Evolutionary conservation across 1,140 invertebrate genomes (phyloP), one percentile per base, ranked within the genome.

Genomic region (Mercenaria mercenaria): DNA sequence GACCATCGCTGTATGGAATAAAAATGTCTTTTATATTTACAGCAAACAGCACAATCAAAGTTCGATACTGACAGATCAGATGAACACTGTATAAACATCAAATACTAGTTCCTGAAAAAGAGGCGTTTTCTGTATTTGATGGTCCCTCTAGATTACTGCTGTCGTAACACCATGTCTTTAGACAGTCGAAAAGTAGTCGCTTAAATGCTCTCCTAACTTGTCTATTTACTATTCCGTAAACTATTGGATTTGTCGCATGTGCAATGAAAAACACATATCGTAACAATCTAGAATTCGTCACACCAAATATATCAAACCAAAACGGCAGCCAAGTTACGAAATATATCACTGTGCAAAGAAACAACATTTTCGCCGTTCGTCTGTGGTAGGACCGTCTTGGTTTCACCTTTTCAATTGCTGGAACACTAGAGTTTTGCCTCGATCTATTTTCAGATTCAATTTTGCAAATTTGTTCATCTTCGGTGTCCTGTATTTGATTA

Each of bases 221-320:
- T 15, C 81, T 64, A 52, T 94, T 94, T 18, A 93, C 92, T 41
- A 94, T 93, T 18, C 94, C 94, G 52, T 94, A 94, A 4, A 94
- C 90, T 6, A 94, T 88, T 2, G 94, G 94, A 86, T 94, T 94
- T 4, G 93, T 91, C 15, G 94, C 94, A 85, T 94, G 92, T 26
- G 92, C 92, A 26, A 94, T 67, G 59, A 94, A 94, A 86, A 94
- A 93, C 47, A 93, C 26, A 79, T 94, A 93, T 32, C 94, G 69
- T 11, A 94, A 89, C 29, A 91, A 79, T n/a, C 93, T 72, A 67
- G 90, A 92, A 59, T 92, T 79, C 0, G 92, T 93, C 37, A 89
- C 34, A 43, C 90, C 92, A 85, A 94, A 94, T 34, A 94, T 92
- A 77, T 94, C 93, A 37, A 94, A 69, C 94, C 94, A 94, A 87